These are phyloP conservation scores for Lepidothrix coronata DNA, from an alignment of 2,113 vertebrate genomes.

Conservation along the genomic window DNA sequence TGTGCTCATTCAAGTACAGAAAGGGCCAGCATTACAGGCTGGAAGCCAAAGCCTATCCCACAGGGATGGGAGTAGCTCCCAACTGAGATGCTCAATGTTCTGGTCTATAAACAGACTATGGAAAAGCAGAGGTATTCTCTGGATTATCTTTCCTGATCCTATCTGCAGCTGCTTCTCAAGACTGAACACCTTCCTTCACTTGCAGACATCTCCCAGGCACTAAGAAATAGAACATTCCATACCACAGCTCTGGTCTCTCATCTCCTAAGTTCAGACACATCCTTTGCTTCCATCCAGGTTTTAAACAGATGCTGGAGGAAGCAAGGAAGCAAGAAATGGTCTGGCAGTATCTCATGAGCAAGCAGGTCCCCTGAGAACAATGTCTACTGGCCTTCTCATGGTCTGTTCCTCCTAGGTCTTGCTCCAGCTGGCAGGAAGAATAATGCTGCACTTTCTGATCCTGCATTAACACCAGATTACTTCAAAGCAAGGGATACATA, in stretches of 20 bases:
- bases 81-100: neutral
- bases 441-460: neutral
- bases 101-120: neutral
- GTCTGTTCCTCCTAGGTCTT: neutral
- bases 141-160: neutral
- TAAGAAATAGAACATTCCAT: neutral
- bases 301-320: neutral
- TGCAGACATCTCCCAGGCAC: neutral
- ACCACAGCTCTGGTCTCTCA: neutral
- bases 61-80: neutral
- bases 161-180: neutral
- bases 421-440: neutral
- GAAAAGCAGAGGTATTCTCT: neutral
- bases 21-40: neutral
- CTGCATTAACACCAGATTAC: neutral
- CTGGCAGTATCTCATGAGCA: neutral
- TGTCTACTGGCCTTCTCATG: neutral
- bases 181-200: neutral
- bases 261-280: neutral
- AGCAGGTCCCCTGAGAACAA: neutral
- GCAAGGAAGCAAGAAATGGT: neutral
- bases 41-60: neutral
- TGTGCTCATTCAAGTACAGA: neutral
- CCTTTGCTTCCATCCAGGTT: neutral
- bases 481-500: neutral